Percentiles rank a stretch among this genome's conserved stretches.
phyloP scores from a whole-genome alignment of 30 jellyfish, hydroid and myxozoan genomes.

The Turritopsis rubra region DNA sequence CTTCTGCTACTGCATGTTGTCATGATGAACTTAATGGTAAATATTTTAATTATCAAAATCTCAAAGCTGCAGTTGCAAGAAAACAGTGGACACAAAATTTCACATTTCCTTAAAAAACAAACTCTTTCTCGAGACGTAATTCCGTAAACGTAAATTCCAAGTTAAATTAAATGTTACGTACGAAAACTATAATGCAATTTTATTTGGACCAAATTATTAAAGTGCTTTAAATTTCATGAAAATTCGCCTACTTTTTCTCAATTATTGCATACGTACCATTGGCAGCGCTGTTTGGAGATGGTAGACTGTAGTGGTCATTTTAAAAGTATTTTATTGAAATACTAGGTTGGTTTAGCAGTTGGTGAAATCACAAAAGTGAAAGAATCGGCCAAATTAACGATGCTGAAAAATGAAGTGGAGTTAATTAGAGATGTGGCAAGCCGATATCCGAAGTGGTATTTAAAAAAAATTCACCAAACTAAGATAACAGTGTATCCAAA shows the following conservation, averaged over 20 bases:
- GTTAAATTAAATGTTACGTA: too few relatives aligned
- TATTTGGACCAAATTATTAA: too few relatives aligned
- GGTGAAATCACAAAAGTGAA: conserved; percentile 83
- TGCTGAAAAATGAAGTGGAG: conserved; percentile 63
- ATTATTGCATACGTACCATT: not conserved
- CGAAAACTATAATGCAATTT: too few relatives aligned
- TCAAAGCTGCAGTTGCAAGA: not conserved
- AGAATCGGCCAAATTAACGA: conserved; percentile 65
- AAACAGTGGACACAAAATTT: too few relatives aligned
- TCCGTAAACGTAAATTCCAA: too few relatives aligned
- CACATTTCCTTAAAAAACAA: too few relatives aligned
- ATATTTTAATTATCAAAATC: conserved; percentile 1
- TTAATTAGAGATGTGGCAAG: conserved; percentile 46
- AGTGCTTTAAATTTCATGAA: too few relatives aligned
- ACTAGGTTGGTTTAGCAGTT: conserved; percentile 88
- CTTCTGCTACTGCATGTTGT: not conserved
- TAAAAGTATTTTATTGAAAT: not conserved
- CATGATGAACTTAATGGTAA: conserved; percentile 76
- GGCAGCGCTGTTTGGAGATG: too few relatives aligned
- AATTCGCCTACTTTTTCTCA: too few relatives aligned
- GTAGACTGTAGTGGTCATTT: too few relatives aligned
- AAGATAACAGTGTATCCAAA: not conserved
- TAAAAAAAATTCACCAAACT: conserved; percentile 3
- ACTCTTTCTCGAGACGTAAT: too few relatives aligned
- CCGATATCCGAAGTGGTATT: conserved; percentile 23